Evolutionary conservation across 2,113 vertebrate species (phyloP), one percentile per base, ranked within the genome.

Genomic region (Delphinus delphis): DNA sequence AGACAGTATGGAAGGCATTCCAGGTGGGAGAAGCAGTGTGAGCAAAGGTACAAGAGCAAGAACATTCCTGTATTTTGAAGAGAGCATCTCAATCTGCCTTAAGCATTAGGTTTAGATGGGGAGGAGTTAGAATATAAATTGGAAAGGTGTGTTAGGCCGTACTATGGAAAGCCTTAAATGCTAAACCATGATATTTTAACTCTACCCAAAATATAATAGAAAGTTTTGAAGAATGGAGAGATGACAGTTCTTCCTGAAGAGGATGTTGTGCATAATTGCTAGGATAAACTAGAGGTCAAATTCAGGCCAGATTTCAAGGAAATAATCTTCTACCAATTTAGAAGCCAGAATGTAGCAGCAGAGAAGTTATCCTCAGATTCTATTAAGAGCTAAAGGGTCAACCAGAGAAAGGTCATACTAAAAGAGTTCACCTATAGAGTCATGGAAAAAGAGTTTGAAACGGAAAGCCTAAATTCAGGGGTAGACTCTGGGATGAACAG

Each of bases 291-390:
- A 77, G 62, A 89, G 8, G 44, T 86, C 84, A 82, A 33, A 82
- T 21, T 94, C 55, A 47, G 50, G 38, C 25, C 68, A 86, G 58
- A 88, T 10, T 83, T 85, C 23, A 70, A 53, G 15, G 79, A 92
- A 88, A 88, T 92, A 88, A 95, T 44, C 9, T 95, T 85, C 65
- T 23, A 83, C 12, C 47, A 81, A 74, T 6, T 80, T 41, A 62
- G 15, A 95, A 83, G 62, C 18, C 55, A 80, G 38, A 65, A 94
- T 68, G 17, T 67, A 26, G 36, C 62, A 74, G 13, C 23, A 21
- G 7, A 93, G 38, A 90, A 81, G 38, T 83, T 62, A 82, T 71
- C 15, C 73, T 97, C 70, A 88, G 25, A 73, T 84, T 91, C 86
- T 58, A 0, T 77, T 63, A 84, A 81, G 80, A 81, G 5, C 8